Evolutionary conservation across 2,888 invertebrate genomes (phyloP).

Genomic region (Thereva unica): DNA sequence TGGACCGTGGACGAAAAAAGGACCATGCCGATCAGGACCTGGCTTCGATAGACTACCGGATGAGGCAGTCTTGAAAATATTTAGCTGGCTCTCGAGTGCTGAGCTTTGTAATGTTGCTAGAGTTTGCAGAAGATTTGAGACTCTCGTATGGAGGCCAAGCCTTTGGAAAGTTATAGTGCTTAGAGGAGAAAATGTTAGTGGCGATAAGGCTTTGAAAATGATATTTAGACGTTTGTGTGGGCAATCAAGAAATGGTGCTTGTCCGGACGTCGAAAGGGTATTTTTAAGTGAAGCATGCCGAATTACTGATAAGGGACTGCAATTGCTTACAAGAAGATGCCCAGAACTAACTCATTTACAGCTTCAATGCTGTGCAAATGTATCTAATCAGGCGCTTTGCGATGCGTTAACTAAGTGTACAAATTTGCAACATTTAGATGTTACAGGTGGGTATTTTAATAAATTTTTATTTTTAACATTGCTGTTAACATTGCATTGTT

Average conservation of each 20-base stretch:
- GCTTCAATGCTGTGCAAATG: constrained; percentile 72
- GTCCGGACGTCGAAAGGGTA: constrained; percentile 69
- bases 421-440: constrained; percentile 81
- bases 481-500: too few relatives aligned
- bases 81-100: constrained; percentile 71
- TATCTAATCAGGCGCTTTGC: constrained; percentile 77
- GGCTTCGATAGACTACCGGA: constrained; percentile 69
- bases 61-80: constrained; percentile 69
- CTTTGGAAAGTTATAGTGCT: constrained; percentile 73
- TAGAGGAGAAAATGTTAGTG: constrained; percentile 63
- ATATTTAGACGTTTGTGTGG: constrained; percentile 69
- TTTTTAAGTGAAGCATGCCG: constrained; percentile 70
- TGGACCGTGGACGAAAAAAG: constrained; percentile 58
- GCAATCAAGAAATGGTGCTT: constrained; percentile 68
- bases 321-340: constrained; percentile 76
- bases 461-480: not conserved
- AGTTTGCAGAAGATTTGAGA: constrained; percentile 76
- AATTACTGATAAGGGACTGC: constrained; percentile 77
- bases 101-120: constrained; percentile 75
- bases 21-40: constrained; percentile 56
- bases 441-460: constrained; percentile 67
- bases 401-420: constrained; percentile 79
- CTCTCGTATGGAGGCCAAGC: constrained; percentile 75
- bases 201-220: constrained; percentile 68
- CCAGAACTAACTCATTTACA: constrained; percentile 81